These are phyloP conservation scores for Hirtodrosophila duncani DNA, from an alignment of 2,888 invertebrate species.

Conservation along the genomic window DNA sequence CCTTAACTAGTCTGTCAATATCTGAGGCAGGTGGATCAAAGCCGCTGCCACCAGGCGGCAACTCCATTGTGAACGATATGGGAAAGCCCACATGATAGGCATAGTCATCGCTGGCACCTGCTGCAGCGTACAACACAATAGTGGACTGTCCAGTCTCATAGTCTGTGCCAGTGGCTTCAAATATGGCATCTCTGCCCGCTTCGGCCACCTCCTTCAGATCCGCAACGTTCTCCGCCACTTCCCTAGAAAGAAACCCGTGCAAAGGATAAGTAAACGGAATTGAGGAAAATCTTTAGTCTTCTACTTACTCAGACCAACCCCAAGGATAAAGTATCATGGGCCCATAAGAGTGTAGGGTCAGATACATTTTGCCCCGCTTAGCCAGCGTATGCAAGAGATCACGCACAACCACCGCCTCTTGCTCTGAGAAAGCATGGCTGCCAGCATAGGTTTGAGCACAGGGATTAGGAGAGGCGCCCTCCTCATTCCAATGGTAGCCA, in stretches of 20 bases:
- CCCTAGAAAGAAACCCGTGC: constrained; percentile 40
- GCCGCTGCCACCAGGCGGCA: constrained; percentile 80
- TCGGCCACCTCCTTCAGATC: constrained; percentile 75
- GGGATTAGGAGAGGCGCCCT: constrained; percentile 65
- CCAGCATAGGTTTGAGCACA: constrained; percentile 82
- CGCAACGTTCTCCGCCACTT: constrained; percentile 77
- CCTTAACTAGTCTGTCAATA: constrained; percentile 80
- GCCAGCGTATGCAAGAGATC: constrained; percentile 79
- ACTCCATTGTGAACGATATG: constrained; percentile 80
- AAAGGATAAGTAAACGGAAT: neutral
- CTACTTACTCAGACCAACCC: constrained; percentile 63
- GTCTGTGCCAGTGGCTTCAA: constrained; percentile 57
- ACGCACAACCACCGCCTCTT: constrained; percentile 81
- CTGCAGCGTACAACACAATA: constrained; percentile 78
- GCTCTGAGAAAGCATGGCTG: constrained; percentile 81
- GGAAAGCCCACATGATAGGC: constrained; percentile 78
- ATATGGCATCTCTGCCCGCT: constrained; percentile 74
- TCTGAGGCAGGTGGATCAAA: constrained; percentile 81
- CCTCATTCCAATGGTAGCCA: constrained; percentile 80
- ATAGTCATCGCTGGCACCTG: constrained; percentile 83
- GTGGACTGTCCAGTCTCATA: constrained; percentile 75
- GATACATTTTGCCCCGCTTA: constrained; percentile 78
- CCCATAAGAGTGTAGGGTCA: constrained; percentile 66
- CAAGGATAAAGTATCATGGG: constrained; percentile 67
- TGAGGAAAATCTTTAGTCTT: rapidly evolving